These are phyloP conservation scores for Epizoanthus ramosus DNA, from an alignment of 92 coral and sea anemone genomes.

Conservation along the genomic window DNA sequence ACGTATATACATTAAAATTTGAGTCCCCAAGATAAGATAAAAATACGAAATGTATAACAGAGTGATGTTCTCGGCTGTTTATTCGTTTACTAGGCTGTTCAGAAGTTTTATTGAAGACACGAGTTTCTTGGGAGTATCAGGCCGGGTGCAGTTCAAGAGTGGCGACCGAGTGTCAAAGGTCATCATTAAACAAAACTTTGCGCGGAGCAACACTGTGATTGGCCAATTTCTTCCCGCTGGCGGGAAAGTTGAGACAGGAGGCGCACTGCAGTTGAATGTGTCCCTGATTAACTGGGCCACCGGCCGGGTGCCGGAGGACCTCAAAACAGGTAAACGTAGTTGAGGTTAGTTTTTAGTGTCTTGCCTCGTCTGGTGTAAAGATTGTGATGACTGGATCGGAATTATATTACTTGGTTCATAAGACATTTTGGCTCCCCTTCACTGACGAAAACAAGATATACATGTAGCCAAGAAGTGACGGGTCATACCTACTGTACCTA, in stretches of 20 bases:
- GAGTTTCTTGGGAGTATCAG: slow-evolving; percentile 77
- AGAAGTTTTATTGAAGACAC: slow-evolving; percentile 60
- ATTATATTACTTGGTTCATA: no score
- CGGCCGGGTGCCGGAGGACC: slow-evolving; percentile 61
- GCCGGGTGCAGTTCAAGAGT: slow-evolving; percentile 78
- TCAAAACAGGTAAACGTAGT: slow-evolving; percentile 44
- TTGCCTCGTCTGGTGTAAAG: neutral
- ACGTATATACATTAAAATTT: no score
- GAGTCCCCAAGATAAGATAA: no score
- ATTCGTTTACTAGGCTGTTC: slow-evolving; percentile 42
- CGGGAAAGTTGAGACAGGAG: slow-evolving; percentile 27
- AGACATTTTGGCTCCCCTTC: no score
- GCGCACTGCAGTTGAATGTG: slow-evolving; percentile 53
- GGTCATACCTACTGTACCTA: no score
- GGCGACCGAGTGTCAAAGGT: slow-evolving; percentile 76
- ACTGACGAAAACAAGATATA: no score
- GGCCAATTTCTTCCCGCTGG: slow-evolving; percentile 62
- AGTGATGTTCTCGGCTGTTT: no score
- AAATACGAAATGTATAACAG: no score
- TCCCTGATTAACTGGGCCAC: slow-evolving; percentile 68
- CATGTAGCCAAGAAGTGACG: no score
- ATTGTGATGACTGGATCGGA: neutral
- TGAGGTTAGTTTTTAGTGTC: neutral
- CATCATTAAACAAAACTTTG: slow-evolving; percentile 71
- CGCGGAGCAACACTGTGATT: slow-evolving; percentile 54